These are phyloP conservation scores for Aix galericulata DNA, from an alignment of 2,113 vertebrate genomes.

Conservation along the genomic window DNA sequence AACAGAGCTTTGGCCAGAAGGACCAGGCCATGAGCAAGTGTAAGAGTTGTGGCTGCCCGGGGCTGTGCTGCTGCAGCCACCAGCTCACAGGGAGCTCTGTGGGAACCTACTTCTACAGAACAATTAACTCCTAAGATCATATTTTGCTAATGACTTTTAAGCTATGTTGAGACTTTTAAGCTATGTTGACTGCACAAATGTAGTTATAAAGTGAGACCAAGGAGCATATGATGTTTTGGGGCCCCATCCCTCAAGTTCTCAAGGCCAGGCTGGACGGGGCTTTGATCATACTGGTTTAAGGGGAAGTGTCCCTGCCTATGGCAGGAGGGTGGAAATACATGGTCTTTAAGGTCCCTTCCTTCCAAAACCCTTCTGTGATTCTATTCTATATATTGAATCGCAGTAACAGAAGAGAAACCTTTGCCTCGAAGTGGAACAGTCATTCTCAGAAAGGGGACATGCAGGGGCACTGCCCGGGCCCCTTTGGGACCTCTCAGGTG, in stretches of 20 bases:
- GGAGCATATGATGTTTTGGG: not conserved
- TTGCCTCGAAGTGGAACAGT: not conserved
- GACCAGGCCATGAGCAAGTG: accelerated
- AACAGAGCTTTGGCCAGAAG: not conserved
- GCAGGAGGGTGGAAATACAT: too few relatives aligned
- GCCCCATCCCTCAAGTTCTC: too few relatives aligned
- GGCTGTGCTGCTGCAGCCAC: not conserved
- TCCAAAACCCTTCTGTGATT: too few relatives aligned
- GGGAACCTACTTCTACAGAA: not conserved
- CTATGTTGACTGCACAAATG: not conserved
- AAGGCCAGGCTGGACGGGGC: too few relatives aligned
- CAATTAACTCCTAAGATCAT: not conserved
- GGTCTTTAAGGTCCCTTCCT: too few relatives aligned
- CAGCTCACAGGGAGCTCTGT: accelerated
- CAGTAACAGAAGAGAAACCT: not conserved
- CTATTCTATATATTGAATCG: not conserved
- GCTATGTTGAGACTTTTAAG: not conserved
- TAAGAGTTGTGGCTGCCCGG: accelerated
- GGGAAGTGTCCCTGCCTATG: too few relatives aligned
- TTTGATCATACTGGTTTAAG: too few relatives aligned
- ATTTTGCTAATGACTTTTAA: not conserved
- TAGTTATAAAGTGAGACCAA: not conserved
- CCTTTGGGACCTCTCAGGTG: not conserved
- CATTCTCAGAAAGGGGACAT: accelerated
- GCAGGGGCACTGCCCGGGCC: not conserved